These are phyloP conservation scores for Caenorhabditis plicata DNA, from an alignment of 2,888 invertebrate species.

Conservation along the genomic window DNA sequence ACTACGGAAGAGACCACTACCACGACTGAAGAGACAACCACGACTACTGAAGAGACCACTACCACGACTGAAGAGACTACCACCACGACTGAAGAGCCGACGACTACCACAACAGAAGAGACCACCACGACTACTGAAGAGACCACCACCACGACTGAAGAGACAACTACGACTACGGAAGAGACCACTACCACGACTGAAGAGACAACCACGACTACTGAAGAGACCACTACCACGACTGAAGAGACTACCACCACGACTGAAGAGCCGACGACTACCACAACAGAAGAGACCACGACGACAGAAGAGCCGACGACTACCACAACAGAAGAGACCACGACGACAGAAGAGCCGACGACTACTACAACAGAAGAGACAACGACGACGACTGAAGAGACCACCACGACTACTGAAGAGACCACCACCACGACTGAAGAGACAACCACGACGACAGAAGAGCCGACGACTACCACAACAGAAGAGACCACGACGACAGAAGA, in stretches of 20 bases:
- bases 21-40: too few species aligned
- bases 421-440: background rate
- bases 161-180: constrained; percentile 1
- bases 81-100: constrained; percentile 5
- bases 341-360: constrained; percentile 6
- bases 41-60: constrained; percentile 1
- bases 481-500: constrained; percentile 1
- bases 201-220: background rate
- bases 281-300: background rate
- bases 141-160: constrained; percentile 4
- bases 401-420: constrained; percentile 1
- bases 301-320: constrained; percentile 7
- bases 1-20: too few species aligned
- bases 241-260: background rate
- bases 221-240: background rate
- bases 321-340: constrained; percentile 3
- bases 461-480: background rate
- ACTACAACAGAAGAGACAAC: constrained; percentile 2
- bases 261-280: constrained; percentile 9
- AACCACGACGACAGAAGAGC: too few species aligned
- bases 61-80: constrained; percentile 6
- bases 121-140: constrained; percentile 4
- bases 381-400: constrained; percentile 1
- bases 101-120: background rate
- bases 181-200: background rate